These are phyloP conservation scores for Labrus mixtus DNA, from an alignment of 2,113 vertebrate genomes.

Conservation along the genomic window DNA sequence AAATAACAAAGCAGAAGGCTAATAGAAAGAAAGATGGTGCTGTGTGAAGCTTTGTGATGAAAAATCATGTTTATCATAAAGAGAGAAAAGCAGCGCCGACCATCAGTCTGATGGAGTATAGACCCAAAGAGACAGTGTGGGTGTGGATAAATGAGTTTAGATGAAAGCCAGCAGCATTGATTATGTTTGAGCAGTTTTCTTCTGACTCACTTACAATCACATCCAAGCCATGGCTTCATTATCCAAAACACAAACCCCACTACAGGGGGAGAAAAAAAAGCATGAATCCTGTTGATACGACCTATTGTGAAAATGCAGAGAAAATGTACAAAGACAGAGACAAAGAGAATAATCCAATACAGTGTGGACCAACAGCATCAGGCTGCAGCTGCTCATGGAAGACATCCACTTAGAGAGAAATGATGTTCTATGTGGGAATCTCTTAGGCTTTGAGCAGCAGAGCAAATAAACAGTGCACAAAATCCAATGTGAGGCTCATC, in stretches of 20 bases:
- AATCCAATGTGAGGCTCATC: slow-evolving; percentile 26
- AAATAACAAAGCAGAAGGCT: slow-evolving; percentile 27
- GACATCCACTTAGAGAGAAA: slow-evolving; percentile 36
- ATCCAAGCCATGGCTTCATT: slow-evolving; percentile 32
- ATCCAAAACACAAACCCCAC: slow-evolving; percentile 40
- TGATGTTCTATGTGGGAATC: slow-evolving; percentile 28
- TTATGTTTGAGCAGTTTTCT: slow-evolving; percentile 43
- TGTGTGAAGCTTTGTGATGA: slow-evolving; percentile 19
- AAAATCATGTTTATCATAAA: slow-evolving; percentile 38
- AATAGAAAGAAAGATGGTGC: slow-evolving; percentile 10
- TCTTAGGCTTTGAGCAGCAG: slow-evolving; percentile 43
- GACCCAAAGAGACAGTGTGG: slow-evolving; percentile 34
- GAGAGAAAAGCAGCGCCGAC: slow-evolving; percentile 10
- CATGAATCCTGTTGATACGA: slow-evolving; percentile 7
- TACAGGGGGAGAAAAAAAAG: background rate
- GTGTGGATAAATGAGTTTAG: slow-evolving; percentile 54
- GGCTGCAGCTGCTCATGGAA: slow-evolving; percentile 38
- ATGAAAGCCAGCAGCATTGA: slow-evolving; percentile 50
- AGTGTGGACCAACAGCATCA: slow-evolving; percentile 13
- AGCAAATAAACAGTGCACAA: slow-evolving; percentile 31
- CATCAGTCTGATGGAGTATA: slow-evolving; percentile 16
- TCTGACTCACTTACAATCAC: slow-evolving; percentile 37
- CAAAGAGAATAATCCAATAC: slow-evolving; percentile 4
- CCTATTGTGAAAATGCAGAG: slow-evolving; percentile 3
- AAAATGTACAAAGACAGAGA: slow-evolving; percentile 28